phyloP scores from a whole-genome alignment of 2,113 vertebrate genomes.

The Pteronura brasiliensis region DNA sequence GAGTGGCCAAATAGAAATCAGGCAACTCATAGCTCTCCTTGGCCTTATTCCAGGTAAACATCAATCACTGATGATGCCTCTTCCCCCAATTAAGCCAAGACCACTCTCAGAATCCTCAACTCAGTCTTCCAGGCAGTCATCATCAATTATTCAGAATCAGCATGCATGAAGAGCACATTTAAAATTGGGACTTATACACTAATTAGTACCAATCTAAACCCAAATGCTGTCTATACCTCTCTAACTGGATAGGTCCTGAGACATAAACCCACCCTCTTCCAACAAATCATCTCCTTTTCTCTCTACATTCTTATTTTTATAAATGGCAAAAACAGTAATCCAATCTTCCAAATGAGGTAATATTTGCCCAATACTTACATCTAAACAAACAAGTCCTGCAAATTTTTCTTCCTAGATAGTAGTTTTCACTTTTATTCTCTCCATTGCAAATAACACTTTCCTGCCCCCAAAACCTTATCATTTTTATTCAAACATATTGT shows the following conservation, averaged over 20 bases:
- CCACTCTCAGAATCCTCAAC: not conserved
- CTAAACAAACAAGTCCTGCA: not conserved
- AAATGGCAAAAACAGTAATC: not conserved
- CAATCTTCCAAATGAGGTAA: not conserved
- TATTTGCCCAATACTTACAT: not conserved
- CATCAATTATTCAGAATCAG: not conserved
- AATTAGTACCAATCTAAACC: not conserved
- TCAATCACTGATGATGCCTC: not conserved
- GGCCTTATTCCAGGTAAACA: not conserved
- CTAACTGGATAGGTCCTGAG: not conserved
- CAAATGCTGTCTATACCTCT: not conserved
- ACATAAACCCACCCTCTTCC: not conserved
- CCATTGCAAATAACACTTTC: not conserved
- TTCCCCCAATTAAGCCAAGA: not conserved
- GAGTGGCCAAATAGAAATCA: not conserved
- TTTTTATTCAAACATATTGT: not conserved
- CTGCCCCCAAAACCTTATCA: not conserved
- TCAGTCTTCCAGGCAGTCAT: not conserved
- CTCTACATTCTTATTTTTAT: not conserved
- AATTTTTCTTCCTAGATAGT: not conserved
- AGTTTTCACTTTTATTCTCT: slow-evolving; percentile 13
- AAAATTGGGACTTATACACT: not conserved
- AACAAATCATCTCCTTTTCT: not conserved
- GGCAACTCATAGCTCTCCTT: not conserved
- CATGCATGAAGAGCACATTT: not conserved